phyloP scores from a whole-genome alignment of 2,797 vertebrate genomes.

The Pangasius macronema region DNA sequence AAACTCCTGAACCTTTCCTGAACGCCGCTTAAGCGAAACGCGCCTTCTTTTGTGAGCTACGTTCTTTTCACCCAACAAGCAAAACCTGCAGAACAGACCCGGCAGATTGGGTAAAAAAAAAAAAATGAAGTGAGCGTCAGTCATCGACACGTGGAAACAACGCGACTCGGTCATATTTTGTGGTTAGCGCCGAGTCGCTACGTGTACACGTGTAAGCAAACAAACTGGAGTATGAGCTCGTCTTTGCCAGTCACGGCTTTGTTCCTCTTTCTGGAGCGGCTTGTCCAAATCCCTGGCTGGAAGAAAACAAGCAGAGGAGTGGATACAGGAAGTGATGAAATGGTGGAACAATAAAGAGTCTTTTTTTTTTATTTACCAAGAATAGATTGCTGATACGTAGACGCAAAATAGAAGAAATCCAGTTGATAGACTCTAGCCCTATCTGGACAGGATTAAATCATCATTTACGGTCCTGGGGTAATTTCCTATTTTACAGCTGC shows the following conservation, averaged over 20 bases:
- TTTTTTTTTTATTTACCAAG: background rate
- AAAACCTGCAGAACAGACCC: slow-evolving; percentile 26
- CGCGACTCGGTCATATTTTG: background rate
- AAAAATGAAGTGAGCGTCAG: background rate
- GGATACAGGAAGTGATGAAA: slow-evolving; percentile 30
- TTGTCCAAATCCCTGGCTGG: background rate
- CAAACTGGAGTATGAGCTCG: background rate
- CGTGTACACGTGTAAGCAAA: background rate
- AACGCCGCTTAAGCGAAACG: background rate
- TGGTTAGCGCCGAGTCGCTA: background rate
- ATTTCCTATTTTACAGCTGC: background rate
- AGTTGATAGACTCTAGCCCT: background rate
- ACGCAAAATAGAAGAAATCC: background rate
- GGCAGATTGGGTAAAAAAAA: background rate
- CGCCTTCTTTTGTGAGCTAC: background rate
- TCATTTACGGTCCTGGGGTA: background rate
- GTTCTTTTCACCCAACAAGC: background rate
- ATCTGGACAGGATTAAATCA: background rate
- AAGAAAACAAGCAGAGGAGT: background rate
- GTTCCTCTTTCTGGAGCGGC: background rate
- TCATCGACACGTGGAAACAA: background rate
- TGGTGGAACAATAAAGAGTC: background rate
- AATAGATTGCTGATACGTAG: background rate
- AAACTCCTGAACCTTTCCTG: background rate
- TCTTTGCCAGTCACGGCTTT: background rate